Conservation (phyloP, 1,140 invertebrate species). For the Trichonephila inaurata region DNA sequence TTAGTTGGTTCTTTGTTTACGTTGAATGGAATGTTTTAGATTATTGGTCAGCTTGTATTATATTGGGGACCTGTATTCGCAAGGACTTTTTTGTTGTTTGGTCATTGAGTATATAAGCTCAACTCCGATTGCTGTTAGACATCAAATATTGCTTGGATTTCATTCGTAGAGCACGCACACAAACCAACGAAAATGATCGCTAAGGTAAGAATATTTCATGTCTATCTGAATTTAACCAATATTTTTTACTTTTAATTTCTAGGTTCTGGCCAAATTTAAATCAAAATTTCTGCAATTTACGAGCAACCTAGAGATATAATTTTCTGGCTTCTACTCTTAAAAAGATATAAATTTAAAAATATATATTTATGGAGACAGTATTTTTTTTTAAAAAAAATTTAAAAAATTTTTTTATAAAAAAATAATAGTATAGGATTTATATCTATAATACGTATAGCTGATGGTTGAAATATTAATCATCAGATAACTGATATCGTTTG, state of each 20-base stretch:
- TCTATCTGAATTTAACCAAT: neutral
- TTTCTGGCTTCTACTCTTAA: no score
- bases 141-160: slow-evolving; percentile 16
- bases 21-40: slow-evolving; percentile 37
- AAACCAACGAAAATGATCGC: slow-evolving; percentile 61
- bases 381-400: no score
- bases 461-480: no score
- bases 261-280: neutral
- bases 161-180: neutral
- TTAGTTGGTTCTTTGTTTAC: slow-evolving; percentile 42
- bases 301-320: no score
- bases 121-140: neutral
- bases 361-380: no score
- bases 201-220: slow-evolving; percentile 45
- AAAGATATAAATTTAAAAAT: no score
- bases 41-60: slow-evolving; percentile 48
- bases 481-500: no score
- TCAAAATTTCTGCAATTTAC: neutral
- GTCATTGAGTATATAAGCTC: slow-evolving; percentile 47
- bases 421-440: no score
- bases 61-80: slow-evolving; percentile 47
- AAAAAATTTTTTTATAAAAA: no score
- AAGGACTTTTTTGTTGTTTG: slow-evolving; percentile 63
- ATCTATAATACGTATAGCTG: no score
- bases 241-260: neutral